phyloP scores from a whole-genome alignment of 2,797 vertebrate species.

The Periophthalmus magnuspinnatus region DNA sequence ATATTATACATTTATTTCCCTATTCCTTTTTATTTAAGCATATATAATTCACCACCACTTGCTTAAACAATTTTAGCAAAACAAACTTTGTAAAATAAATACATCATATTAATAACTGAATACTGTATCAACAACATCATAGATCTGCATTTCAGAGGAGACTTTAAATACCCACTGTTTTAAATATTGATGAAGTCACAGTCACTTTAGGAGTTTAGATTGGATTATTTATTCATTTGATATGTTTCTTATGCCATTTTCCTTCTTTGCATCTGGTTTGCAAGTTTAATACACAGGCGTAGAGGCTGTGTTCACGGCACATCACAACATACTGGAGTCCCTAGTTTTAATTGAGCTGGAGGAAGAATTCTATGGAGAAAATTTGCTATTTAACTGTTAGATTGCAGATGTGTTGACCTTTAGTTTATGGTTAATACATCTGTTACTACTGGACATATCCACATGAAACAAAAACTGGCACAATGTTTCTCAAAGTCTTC shows the following conservation, averaged over 20 bases:
- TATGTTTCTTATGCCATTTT: constrained; percentile 16
- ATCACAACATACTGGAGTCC: no score
- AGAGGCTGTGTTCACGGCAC: no score
- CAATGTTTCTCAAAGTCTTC: no score
- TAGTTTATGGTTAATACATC: no score
- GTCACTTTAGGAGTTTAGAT: constrained; percentile 29
- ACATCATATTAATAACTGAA: neutral
- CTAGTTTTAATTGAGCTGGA: no score
- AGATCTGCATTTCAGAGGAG: neutral
- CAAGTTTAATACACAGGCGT: neutral
- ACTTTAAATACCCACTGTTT: neutral
- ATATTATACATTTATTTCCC: neutral
- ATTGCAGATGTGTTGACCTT: no score
- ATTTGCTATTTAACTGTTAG: no score
- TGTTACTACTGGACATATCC: no score
- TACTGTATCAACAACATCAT: neutral
- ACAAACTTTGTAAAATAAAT: neutral
- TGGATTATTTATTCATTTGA: constrained; percentile 52
- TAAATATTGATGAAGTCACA: constrained; percentile 20
- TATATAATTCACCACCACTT: neutral
- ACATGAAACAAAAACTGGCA: no score
- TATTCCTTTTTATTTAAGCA: neutral
- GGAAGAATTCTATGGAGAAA: no score
- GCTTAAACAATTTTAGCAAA: neutral
- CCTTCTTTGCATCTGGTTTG: constrained; percentile 32